phyloP scores from a whole-genome alignment of 1,140 invertebrate genomes.

The Rhagoletis pomonella region DNA sequence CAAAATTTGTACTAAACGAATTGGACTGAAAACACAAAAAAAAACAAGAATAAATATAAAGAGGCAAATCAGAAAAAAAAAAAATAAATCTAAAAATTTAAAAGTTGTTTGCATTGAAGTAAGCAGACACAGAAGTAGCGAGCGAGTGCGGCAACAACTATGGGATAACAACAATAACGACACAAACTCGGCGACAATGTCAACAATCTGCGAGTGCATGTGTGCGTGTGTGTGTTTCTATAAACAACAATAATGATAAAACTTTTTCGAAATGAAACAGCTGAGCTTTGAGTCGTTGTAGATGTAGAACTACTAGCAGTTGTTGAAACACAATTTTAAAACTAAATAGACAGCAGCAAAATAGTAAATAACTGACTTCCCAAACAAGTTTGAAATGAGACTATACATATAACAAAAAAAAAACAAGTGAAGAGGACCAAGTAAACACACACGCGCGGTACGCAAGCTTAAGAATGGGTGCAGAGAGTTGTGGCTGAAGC shows the following conservation, averaged over 20 bases:
- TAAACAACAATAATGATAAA: constrained; percentile 40
- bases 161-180: neutral
- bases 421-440: neutral
- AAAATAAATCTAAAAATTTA: neutral
- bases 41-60: neutral
- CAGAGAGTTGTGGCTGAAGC: too few relatives aligned
- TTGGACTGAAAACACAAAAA: neutral
- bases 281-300: neutral
- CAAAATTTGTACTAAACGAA: neutral
- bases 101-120: constrained; percentile 30
- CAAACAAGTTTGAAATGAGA: constrained; percentile 31
- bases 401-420: neutral
- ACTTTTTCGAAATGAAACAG: constrained; percentile 20
- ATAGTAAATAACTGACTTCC: constrained; percentile 25
- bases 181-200: neutral
- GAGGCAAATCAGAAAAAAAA: neutral
- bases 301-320: neutral
- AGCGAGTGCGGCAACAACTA: neutral
- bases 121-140: neutral
- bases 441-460: too few relatives aligned
- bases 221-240: neutral
- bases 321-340: neutral
- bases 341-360: constrained; percentile 6
- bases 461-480: too few relatives aligned
- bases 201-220: neutral